Conservation (phyloP, 1,140 invertebrate genomes). For the Scaptomyza hsui region DNA sequence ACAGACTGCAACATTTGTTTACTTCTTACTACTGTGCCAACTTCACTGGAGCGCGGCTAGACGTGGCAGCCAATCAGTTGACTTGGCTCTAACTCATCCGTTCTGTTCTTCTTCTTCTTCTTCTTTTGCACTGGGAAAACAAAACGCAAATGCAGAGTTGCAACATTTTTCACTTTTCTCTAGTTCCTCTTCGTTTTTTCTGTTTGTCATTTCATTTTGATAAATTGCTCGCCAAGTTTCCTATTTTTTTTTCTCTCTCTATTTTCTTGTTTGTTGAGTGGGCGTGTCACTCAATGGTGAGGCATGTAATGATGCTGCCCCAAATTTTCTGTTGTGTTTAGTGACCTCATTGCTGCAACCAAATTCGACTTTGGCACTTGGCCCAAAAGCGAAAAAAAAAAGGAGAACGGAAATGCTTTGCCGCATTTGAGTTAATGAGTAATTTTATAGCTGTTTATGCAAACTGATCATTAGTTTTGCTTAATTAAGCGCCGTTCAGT, state of each 20-base stretch:
- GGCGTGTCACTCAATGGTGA: conserved; percentile 46
- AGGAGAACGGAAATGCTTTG: background rate
- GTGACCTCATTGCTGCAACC: background rate
- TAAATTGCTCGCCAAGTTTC: conserved; percentile 61
- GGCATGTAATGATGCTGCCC: conserved; percentile 33
- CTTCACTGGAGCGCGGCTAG: conserved; percentile 35
- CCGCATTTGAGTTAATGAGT: conserved; percentile 6
- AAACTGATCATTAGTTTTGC: conserved; percentile 66
- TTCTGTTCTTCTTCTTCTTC: background rate
- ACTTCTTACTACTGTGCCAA: conserved; percentile 36
- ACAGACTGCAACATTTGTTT: conserved; percentile 66
- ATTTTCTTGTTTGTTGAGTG: conserved; percentile 16
- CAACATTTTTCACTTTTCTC: conserved; percentile 77
- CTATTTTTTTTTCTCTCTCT: background rate
- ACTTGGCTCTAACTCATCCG: conserved; percentile 42
- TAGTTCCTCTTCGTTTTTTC: conserved; percentile 13
- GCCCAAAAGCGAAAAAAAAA: background rate
- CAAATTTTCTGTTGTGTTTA: background rate
- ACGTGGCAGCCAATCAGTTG: conserved; percentile 65
- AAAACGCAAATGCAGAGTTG: conserved; percentile 57
- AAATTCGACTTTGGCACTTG: conserved; percentile 5
- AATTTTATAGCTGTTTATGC: conserved; percentile 70
- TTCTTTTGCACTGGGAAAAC: background rate
- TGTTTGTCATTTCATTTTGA: conserved; percentile 67
- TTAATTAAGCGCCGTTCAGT: conserved; percentile 65